Evolutionary conservation across 2,797 vertebrate species (phyloP), one percentile per base, ranked within the genome.

Genomic region (Taenioides sp.): DNA sequence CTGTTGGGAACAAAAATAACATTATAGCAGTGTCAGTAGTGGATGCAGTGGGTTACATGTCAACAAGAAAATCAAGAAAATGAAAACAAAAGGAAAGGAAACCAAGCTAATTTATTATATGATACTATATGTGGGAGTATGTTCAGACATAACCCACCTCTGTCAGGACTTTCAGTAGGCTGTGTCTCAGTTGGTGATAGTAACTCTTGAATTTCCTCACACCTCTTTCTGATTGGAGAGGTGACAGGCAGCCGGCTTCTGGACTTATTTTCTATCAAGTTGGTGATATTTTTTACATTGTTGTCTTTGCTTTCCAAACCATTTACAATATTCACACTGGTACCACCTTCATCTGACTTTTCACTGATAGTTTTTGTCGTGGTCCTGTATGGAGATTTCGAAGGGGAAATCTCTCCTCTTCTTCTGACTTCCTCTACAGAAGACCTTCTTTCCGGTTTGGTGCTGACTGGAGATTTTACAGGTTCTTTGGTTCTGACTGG

Each of bases 241-340:
- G 89, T 77, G 79, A 88, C 68, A 0, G 89, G 87, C 63, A 93
- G 64, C 12, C 81, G 88, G 54, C 82, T 91, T 66, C 86, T 93
- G 65, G 79, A 60, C 2, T 81, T 82, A 67, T 59, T 75, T 65
- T 89, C 86, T 54, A 67, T 70, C 59, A 73, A 86, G 55, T 80
- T 86, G 75, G 87, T 89, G 4, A 67, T 50, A 25, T 83, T 62
- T 25, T 70, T 76, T 20, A 61, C 12, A 57, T 28, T 69, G 57
- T 9, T 77, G 55, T 85, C 79, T 37, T 71, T 72, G 0, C 40
- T 85, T 75, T 73, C 83, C n/a, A 69, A 10, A 0, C 88, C 80
- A 64, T 88, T 91, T 34, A 84, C 70, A 43, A 74, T 73, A 27
- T 67, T 87, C 31, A 64, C 47, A 55, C 81, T 72, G 61, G 63